Conservation (phyloP, 35 echinoderm and acorn worm species). For the Hemicentrotus pulcherrimus region DNA sequence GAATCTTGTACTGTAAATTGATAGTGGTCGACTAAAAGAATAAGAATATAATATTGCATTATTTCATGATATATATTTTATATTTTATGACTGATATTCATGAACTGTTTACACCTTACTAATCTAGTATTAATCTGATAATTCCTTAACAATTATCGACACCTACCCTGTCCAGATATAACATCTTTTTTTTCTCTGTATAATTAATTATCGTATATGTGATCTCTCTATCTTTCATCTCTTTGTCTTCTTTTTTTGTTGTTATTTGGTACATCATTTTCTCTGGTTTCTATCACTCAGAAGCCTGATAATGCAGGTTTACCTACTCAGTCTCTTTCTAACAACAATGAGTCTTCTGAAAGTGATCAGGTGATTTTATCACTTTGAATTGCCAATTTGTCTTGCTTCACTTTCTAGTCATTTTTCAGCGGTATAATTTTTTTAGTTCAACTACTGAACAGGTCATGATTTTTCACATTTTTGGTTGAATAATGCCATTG, state of each 20-base stretch:
- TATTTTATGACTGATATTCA: not conserved
- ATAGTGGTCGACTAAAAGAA: no score
- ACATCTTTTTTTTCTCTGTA: not conserved
- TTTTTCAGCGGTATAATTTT: not conserved
- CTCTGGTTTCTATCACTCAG: not conserved
- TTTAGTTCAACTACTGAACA: not conserved
- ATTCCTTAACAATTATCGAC: not conserved
- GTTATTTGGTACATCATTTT: no score
- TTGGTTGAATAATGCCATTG: no score
- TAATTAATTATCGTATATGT: no score
- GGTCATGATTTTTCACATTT: not conserved
- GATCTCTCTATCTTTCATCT: no score
- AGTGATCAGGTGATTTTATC: slow-evolving; percentile 4
- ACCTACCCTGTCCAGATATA: not conserved
- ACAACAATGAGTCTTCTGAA: not conserved
- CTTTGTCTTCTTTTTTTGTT: no score
- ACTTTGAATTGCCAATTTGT: not conserved
- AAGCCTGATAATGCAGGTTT: not conserved
- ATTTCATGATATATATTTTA: no score
- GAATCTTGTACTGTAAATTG: no score
- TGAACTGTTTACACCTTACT: not conserved
- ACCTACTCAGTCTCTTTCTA: not conserved
- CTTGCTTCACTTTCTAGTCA: not conserved
- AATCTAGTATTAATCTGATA: not conserved
- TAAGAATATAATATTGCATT: no score